These are phyloP conservation scores for Poecilia picta DNA, from an alignment of 2,797 vertebrate species.

Conservation along the genomic window DNA sequence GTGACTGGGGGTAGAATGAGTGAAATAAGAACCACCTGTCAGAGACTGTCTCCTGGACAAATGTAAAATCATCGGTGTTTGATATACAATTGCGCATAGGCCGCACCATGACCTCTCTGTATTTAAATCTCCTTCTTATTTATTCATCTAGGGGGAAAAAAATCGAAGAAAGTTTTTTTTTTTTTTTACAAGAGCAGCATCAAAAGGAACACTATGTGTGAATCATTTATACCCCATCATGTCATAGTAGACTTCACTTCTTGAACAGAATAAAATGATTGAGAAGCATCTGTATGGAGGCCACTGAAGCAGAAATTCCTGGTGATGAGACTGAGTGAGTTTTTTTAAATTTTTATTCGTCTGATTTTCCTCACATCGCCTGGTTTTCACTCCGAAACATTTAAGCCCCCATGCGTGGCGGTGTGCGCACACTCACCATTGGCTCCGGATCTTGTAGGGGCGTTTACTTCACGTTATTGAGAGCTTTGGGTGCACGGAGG, in stretches of 20 bases:
- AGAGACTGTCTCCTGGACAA: neutral
- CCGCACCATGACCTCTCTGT: neutral
- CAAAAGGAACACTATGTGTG: neutral
- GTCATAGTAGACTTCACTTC: too few species aligned
- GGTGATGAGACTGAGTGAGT: neutral
- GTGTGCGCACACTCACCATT: constrained; percentile 67
- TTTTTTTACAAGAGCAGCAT: neutral
- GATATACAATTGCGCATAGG: neutral
- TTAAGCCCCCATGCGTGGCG: constrained; percentile 50
- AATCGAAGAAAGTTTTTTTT: neutral
- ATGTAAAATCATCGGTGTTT: neutral
- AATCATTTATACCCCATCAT: neutral
- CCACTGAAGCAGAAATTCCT: neutral
- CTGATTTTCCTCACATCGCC: neutral
- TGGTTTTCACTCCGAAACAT: constrained; percentile 18
- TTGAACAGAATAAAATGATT: neutral
- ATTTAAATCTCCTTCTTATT: neutral
- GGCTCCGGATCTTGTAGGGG: constrained; percentile 69
- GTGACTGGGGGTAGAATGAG: neutral
- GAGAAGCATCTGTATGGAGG: neutral
- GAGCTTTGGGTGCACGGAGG: constrained; percentile 65
- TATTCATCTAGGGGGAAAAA: neutral
- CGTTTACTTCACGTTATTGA: constrained; percentile 64
- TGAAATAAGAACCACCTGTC: neutral
- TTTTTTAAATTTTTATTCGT: too few species aligned